These are phyloP conservation scores for Palythoa heliodiscus DNA, from an alignment of 92 coral and sea anemone genomes.

Conservation along the genomic window DNA sequence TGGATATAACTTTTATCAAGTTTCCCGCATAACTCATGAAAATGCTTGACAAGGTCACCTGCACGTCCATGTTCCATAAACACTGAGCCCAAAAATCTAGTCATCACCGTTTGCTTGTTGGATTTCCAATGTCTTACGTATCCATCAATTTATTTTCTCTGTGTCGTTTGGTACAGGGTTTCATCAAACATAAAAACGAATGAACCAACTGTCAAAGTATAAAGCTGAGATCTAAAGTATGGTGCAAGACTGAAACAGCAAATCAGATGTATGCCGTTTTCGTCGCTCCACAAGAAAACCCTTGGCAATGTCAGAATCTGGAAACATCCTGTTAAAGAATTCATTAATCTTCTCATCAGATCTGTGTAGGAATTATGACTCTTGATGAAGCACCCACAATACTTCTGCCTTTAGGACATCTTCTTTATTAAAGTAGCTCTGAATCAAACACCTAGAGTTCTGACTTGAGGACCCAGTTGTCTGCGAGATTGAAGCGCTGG, in stretches of 20 bases:
- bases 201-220: constrained; percentile 23
- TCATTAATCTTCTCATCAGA: not conserved
- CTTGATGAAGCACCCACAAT: not conserved
- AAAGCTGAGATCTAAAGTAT: constrained; percentile 22
- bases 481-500: not conserved
- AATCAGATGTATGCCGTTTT: constrained; percentile 49
- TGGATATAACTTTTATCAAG: not conserved
- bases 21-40: not conserved
- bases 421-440: not conserved
- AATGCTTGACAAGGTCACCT: constrained; percentile 3
- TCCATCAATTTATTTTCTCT: not conserved
- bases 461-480: not conserved
- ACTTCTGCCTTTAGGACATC: not conserved
- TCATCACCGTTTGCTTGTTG: constrained; percentile 12
- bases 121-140: constrained; percentile 5
- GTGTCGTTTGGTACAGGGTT: constrained; percentile 45
- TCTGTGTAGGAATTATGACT: too few species aligned
- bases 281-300: constrained; percentile 54
- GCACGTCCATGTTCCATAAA: constrained; percentile 7
- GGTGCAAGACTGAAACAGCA: constrained; percentile 4
- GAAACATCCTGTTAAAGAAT: constrained; percentile 51
- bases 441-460: not conserved
- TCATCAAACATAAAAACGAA: constrained; percentile 41
- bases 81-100: not conserved
- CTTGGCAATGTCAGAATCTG: constrained; percentile 49